phyloP scores from a whole-genome alignment of 1,140 invertebrate species.

The Scaptomyza graminum region DNA sequence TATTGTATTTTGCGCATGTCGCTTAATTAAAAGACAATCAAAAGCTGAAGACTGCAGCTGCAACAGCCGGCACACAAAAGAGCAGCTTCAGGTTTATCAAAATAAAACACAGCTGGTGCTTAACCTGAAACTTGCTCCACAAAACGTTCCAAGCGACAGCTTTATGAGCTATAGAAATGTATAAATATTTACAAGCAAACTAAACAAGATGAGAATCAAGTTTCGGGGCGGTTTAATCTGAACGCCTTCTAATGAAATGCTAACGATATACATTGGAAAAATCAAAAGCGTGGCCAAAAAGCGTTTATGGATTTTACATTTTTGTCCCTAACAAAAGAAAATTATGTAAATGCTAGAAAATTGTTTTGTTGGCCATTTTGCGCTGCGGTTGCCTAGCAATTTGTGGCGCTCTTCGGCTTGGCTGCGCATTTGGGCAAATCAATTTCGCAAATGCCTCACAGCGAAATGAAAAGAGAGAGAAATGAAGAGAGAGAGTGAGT shows the following conservation, averaged over 20 bases:
- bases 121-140: constrained; percentile 37
- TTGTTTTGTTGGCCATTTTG: constrained; percentile 61
- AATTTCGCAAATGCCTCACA: constrained; percentile 53
- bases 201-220: constrained; percentile 34
- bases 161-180: constrained; percentile 60
- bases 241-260: constrained; percentile 70
- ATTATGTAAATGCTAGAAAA: constrained; percentile 79
- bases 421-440: constrained; percentile 68
- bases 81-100: constrained; percentile 8
- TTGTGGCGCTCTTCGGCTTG: constrained; percentile 47
- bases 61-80: background rate
- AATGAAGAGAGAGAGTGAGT: background rate
- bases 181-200: constrained; percentile 72
- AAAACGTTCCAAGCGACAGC: constrained; percentile 53
- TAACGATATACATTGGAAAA: constrained; percentile 79
- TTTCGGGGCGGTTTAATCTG: constrained; percentile 3
- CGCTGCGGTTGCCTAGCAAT: constrained; percentile 48
- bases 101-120: constrained; percentile 33
- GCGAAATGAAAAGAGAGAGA: background rate
- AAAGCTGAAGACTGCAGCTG: constrained; percentile 34
- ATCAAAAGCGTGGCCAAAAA: constrained; percentile 63
- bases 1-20: constrained; percentile 68
- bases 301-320: constrained; percentile 48
- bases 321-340: constrained; percentile 59
- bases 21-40: constrained; percentile 79